Evolutionary conservation across 2,113 vertebrate genomes (phyloP).

Genomic region (Psephotus haematonotus): DNA sequence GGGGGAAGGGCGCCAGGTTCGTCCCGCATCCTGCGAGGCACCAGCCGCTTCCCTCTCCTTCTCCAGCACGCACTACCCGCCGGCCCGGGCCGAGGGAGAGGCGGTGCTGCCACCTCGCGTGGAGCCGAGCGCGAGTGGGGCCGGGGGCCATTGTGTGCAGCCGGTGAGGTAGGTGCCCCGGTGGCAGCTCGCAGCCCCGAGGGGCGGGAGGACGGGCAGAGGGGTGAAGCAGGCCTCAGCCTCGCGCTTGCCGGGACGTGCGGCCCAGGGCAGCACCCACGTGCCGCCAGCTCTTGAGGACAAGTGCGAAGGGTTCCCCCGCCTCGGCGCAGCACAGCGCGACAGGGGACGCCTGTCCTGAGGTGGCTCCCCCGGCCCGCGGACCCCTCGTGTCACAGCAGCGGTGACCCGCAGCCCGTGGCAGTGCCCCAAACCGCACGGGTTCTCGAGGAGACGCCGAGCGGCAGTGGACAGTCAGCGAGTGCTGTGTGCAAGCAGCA

Average conservation of each 20-base stretch:
- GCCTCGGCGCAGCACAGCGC: neutral
- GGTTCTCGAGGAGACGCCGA: neutral
- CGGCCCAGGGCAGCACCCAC: neutral
- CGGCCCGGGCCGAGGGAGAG: neutral
- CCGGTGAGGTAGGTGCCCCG: neutral
- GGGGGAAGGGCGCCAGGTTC: conserved; percentile 28
- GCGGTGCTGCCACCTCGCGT: conserved; percentile 23
- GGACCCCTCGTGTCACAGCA: neutral
- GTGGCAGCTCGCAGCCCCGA: neutral
- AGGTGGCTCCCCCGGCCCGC: neutral
- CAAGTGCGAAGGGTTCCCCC: neutral
- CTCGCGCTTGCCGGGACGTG: neutral
- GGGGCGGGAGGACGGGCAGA: neutral
- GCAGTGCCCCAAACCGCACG: neutral
- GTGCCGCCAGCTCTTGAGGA: neutral
- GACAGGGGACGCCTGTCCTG: neutral
- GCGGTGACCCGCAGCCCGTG: neutral
- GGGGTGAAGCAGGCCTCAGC: neutral
- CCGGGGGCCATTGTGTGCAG: conserved; percentile 24
- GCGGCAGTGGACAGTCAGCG: neutral
- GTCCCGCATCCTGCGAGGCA: conserved; percentile 5
- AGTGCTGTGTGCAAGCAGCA: neutral
- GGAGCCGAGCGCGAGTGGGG: conserved; percentile 6
- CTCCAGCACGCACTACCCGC: neutral
- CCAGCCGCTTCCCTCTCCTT: neutral